phyloP scores from a whole-genome alignment of 2,113 vertebrate species.

The Murina feae region DNA sequence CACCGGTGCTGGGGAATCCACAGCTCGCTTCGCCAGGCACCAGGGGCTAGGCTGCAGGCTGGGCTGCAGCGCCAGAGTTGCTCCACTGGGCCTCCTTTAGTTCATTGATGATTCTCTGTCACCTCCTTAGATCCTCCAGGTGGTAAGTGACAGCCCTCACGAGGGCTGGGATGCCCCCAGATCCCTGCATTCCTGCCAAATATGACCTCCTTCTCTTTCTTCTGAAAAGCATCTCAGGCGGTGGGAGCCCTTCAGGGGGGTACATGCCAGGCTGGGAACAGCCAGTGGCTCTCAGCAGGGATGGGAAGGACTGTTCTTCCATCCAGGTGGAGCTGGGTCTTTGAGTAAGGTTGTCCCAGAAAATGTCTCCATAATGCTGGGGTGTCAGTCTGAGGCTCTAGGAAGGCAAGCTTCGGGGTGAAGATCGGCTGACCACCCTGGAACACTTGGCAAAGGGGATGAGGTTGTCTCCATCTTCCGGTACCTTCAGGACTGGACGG shows the following conservation, averaged over 20 bases:
- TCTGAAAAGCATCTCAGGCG: constrained; percentile 69
- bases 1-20: not conserved
- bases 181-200: not conserved
- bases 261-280: not conserved
- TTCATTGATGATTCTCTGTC: constrained; percentile 68
- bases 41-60: not conserved
- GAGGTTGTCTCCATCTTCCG: too few relatives aligned
- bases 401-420: too few relatives aligned
- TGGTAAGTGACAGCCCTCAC: constrained; percentile 66
- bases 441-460: too few relatives aligned
- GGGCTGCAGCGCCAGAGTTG: not conserved
- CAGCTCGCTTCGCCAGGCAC: not conserved
- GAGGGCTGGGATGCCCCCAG: constrained; percentile 1
- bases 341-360: too few relatives aligned
- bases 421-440: too few relatives aligned
- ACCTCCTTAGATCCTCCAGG: constrained; percentile 72
- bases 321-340: constrained; percentile 57
- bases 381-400: too few relatives aligned
- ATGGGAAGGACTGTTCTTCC: constrained; percentile 34
- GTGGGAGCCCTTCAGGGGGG: constrained; percentile 49
- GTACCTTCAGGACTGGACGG: too few relatives aligned
- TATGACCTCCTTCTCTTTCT: constrained; percentile 42
- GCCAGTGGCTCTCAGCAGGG: constrained; percentile 28
- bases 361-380: too few relatives aligned
- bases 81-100: constrained; percentile 61